Base-by-base conservation (phyloP, 2,797 vertebrate genomes). In the Remorina albescens region DNA sequence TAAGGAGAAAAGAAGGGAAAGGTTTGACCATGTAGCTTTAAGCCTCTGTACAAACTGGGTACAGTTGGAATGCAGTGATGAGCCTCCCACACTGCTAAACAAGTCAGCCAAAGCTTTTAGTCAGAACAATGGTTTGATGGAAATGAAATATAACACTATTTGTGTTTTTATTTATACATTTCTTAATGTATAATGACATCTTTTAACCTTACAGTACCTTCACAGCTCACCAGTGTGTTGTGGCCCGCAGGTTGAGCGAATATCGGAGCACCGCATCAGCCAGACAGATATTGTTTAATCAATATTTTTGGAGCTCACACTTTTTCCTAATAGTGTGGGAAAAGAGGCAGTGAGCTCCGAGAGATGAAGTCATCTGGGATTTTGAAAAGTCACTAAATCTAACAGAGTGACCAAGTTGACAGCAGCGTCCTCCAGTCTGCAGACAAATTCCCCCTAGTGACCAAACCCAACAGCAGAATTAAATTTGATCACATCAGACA, bases 51-150 rank as follows among this genome's bases (percentile, higher is more conserved):
- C 55, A 12, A 68, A 36, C 5, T 16, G 3, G 4, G 5, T 19
- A 30, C n/a, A n/a, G n/a, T 16, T 51, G 65, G 68, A 76, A 51
- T 46, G 10, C 41, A 42, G 21, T 9, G 34, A 55, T 25, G 41
- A 75, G 49, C 59, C 23, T n/a, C 54, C 51, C 32, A 55, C 65
- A 19, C 51, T 26, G 11, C 18, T 67, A 80, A 71, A 76, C 37
- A 55, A 64, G 34, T 37, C n/a, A 34, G 2, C 5, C 30, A 16
- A 34, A 67, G 80, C 80, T 85, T 71, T 76, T 74, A 84, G 72
- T 64, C 63, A 36, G n/a, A 74, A 51, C 25, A 25, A 6, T 10
- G 6, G 6, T 37, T 15, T 63, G 46, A 64, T 57, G 51, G 47
- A 81, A 67, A 71, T 44, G 12, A 62, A 64, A n/a, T n/a, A n/a